phyloP scores from a whole-genome alignment of 2,888 invertebrate species.

The Latrodectus elegans region DNA sequence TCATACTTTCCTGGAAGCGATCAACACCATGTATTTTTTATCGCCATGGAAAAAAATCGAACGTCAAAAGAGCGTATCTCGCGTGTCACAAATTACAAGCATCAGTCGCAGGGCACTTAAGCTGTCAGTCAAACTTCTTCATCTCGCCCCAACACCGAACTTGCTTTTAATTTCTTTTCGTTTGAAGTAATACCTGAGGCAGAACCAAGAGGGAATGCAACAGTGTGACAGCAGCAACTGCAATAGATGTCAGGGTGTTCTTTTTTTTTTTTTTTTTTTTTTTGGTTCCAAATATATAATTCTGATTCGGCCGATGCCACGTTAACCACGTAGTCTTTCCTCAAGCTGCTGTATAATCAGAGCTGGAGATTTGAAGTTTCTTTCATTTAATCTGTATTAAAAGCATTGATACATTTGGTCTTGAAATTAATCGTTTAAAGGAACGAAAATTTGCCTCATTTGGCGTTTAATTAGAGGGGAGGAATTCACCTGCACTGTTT shows the following conservation, averaged over 20 bases:
- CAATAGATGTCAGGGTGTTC: neutral
- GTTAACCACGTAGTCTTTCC: no score
- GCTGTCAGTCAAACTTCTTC: neutral
- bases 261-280: no score
- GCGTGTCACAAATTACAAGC: neutral
- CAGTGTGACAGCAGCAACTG: neutral
- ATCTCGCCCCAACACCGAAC: neutral
- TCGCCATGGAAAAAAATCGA: neutral
- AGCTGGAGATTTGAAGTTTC: no score
- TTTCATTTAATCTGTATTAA: no score
- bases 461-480: no score
- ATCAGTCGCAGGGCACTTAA: neutral
- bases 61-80: neutral
- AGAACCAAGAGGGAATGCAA: neutral
- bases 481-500: no score
- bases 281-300: no score
- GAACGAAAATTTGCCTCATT: no score
- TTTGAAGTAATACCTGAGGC: neutral
- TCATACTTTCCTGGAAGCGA: neutral
- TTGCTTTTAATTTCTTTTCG: neutral
- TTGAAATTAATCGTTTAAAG: no score
- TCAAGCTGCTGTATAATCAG: no score
- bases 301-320: no score
- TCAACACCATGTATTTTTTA: neutral
- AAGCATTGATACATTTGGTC: no score